These are phyloP conservation scores for Pseudopipra pipra DNA, from an alignment of 2,113 vertebrate genomes.

Conservation along the genomic window DNA sequence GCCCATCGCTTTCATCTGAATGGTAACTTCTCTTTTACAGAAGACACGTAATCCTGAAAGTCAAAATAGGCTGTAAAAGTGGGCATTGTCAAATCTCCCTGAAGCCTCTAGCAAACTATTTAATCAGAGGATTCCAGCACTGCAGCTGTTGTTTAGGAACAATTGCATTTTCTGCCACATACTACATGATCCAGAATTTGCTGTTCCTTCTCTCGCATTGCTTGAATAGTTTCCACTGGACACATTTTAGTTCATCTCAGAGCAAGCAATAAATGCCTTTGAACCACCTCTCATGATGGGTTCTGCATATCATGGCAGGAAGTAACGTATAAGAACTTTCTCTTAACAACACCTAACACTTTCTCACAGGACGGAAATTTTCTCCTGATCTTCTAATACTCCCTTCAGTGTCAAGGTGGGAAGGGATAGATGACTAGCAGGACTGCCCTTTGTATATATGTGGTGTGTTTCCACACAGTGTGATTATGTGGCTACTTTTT, in stretches of 20 bases:
- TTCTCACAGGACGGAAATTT: neutral
- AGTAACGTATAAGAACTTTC: fast-evolving
- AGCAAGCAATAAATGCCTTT: neutral
- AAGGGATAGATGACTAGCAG: neutral
- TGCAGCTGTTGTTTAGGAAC: neutral
- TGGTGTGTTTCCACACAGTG: neutral
- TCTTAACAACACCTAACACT: neutral
- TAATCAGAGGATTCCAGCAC: neutral
- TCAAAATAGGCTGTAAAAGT: neutral
- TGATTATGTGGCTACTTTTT: neutral
- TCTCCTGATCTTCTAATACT: neutral
- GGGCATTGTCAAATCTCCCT: neutral
- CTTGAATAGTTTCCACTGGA: neutral
- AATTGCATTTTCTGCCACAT: neutral
- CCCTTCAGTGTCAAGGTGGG: fast-evolving
- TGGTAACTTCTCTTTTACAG: neutral
- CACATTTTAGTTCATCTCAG: neutral
- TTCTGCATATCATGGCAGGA: neutral
- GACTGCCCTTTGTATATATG: too few relatives aligned
- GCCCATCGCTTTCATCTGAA: neutral
- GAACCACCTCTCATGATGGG: neutral
- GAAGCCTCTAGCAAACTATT: neutral
- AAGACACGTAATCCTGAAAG: neutral
- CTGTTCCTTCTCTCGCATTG: neutral
- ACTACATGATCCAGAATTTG: neutral